Evolutionary conservation across 2,113 vertebrate genomes (phyloP), one percentile per base, ranked within the genome.

Genomic region (Nesospiza acunhae): DNA sequence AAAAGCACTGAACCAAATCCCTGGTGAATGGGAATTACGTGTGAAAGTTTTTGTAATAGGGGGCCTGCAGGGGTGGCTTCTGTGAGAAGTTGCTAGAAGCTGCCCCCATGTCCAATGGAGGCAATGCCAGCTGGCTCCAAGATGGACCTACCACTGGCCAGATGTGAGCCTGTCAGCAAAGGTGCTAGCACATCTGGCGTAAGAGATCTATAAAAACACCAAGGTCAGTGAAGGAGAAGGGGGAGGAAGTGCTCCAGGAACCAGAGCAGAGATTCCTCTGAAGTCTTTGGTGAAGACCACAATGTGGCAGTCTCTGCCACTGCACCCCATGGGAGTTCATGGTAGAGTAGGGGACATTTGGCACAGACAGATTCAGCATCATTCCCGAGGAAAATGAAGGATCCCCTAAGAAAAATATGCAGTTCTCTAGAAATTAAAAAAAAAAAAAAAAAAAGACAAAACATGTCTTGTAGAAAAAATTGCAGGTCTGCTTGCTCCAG

Each of bases 311-410:
- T 28, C 23, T 58, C 20, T 84, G 2, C 27, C 3, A 2, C 44
- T 70, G 53, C 21, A 78, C 27, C 33, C 30, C 16, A 22, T 2
- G 5, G 26, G 20, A 55, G 27, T 11, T 33, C 39, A 53, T 0
- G 0, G 24, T n/a, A 52, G 5, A 47, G 30, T 1, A 20, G 30
- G 9, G 17, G 33, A 46, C 0, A 0, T 17, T 31, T 21, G 4
- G 24, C 7, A 2, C 24, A 85, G 22, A 84, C 4, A 59, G 31
- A 67, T 49, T 22, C n/a, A 44, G 21, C 46, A 92, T 60, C 35
- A 68, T 21, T 11, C 15, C 27, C 46, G 44, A 58, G 11, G 11
- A 74, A 86, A 89, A 74, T 10, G 5, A 53, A 64, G 35, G 15
- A 24, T 27, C 6, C 1, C 16, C 16, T 33, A 46, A 58, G 47